Conservation (phyloP, 2,113 vertebrate genomes). For the Mormyrus iriodes region DNA sequence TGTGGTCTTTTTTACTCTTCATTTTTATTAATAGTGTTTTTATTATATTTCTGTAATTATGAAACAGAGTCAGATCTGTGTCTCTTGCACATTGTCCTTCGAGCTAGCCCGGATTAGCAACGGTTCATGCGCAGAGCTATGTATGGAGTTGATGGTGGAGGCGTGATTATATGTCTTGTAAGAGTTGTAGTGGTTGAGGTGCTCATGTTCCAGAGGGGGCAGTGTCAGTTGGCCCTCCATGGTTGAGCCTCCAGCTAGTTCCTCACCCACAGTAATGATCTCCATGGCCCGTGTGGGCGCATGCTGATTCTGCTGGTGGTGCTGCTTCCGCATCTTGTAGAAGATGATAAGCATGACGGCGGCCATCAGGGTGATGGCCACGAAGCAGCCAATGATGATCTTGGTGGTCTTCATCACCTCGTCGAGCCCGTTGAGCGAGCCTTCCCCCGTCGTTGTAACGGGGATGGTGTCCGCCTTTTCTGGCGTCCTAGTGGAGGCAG, state of each 20-base stretch:
- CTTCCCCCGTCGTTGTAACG: slow-evolving; percentile 75
- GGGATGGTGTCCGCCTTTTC: slow-evolving; percentile 90
- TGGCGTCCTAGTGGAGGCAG: slow-evolving; percentile 81
- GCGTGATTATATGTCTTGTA: slow-evolving; percentile 97
- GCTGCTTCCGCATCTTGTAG: slow-evolving; percentile 99
- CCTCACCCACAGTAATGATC: slow-evolving; percentile 97
- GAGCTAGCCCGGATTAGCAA: slow-evolving; percentile 99
- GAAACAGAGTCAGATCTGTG: slow-evolving; percentile 82
- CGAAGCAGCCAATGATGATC: slow-evolving; percentile 99
- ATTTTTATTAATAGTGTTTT: slow-evolving; percentile 44
- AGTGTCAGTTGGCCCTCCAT: slow-evolving; percentile 94
- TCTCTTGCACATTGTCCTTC: slow-evolving; percentile 99
- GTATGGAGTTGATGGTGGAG: slow-evolving; percentile 98
- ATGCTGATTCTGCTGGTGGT: slow-evolving; percentile 94
- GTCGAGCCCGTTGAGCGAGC: slow-evolving; percentile 85
- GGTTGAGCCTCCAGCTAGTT: slow-evolving; percentile 83
- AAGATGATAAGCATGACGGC: slow-evolving; percentile 99
- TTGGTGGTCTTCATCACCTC: slow-evolving; percentile 99
- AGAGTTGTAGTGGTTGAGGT: slow-evolving; percentile 97
- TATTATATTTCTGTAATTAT: slow-evolving; percentile 44
- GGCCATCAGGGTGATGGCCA: slow-evolving; percentile 98
- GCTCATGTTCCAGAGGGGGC: slow-evolving; percentile 95
- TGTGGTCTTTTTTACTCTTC: slow-evolving; percentile 51
- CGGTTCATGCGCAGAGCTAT: slow-evolving; percentile 99
- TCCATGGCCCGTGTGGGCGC: slow-evolving; percentile 93